A percentile compares a stretch with the other conserved stretches of the same genome.
Evolutionary conservation across 1,140 invertebrate species (phyloP).

Genomic region (Neomicropteryx cornuta): DNA sequence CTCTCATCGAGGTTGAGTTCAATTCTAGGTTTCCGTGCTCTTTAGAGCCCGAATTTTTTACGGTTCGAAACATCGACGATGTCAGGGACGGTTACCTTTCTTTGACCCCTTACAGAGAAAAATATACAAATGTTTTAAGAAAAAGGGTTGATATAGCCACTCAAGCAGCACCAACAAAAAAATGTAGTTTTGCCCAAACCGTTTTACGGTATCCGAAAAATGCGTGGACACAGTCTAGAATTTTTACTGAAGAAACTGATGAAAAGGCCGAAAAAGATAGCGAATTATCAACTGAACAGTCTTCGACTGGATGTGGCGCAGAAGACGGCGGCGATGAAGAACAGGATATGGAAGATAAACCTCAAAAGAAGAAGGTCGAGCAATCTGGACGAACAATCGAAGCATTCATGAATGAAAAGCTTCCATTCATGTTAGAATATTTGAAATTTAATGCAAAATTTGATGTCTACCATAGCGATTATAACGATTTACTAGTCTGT

Average conservation of each 20-base stretch:
- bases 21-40: conserved; percentile 45
- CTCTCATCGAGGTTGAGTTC: conserved; percentile 52
- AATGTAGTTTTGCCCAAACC: conserved; percentile 49
- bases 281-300: no score
- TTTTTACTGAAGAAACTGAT: conserved; percentile 34
- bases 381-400: no score
- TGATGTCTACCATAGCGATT: no score
- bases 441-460: no score
- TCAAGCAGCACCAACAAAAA: conserved; percentile 35
- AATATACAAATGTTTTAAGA: conserved; percentile 43
- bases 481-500: no score
- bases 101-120: conserved; percentile 42
- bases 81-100: conserved; percentile 56
- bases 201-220: conserved; percentile 49
- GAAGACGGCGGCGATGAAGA: conserved; percentile 4
- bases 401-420: no score
- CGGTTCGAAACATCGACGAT: conserved; percentile 37
- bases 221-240: conserved; percentile 49
- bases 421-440: no score
- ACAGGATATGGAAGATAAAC: no score
- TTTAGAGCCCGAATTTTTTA: conserved; percentile 33
- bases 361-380: no score
- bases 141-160: conserved; percentile 39
- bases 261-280: conserved; percentile 22
- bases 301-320: background rate